A percentile compares a stretch with the other conserved stretches of the same genome.
phyloP scores from a whole-genome alignment of 2,113 vertebrate genomes.

The Setophaga petechia region DNA sequence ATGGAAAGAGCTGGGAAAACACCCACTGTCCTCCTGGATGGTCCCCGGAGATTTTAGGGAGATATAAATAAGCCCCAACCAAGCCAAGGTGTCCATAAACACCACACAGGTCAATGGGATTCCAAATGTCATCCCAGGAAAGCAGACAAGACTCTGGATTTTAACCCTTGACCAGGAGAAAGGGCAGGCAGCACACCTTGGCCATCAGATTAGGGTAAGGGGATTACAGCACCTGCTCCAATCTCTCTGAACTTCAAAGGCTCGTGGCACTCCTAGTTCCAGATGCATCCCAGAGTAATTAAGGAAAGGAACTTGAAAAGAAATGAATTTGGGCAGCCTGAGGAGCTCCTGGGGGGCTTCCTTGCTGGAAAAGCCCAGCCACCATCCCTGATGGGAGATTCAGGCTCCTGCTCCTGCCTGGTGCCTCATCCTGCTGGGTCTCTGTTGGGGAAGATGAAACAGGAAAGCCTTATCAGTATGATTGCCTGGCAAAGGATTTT shows the following conservation, averaged over 20 bases:
- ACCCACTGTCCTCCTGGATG: neutral
- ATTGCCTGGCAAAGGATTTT: too few relatives aligned
- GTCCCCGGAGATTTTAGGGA: neutral
- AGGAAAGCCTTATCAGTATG: too few relatives aligned
- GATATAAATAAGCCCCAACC: neutral
- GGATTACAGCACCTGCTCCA: constrained; percentile 43
- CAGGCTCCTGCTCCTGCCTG: neutral
- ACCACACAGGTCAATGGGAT: rapidly evolving
- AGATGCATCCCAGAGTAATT: constrained; percentile 13
- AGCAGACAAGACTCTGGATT: neutral
- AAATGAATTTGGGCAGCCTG: constrained; percentile 7
- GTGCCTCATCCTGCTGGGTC: neutral
- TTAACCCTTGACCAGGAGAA: neutral
- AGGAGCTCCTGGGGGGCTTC: neutral
- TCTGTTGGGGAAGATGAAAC: too few relatives aligned
- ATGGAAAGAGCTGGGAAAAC: neutral
- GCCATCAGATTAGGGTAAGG: constrained; percentile 50
- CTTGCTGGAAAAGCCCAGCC: neutral
- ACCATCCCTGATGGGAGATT: neutral
- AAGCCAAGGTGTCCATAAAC: neutral
- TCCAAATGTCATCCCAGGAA: neutral
- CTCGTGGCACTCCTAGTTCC: neutral
- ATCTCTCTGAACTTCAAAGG: constrained; percentile 59
- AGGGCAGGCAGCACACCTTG: neutral
- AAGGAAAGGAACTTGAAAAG: constrained; percentile 25